Evolutionary conservation across 2,797 vertebrate species (phyloP).

Genomic region (Leptoclinus maculatus): DNA sequence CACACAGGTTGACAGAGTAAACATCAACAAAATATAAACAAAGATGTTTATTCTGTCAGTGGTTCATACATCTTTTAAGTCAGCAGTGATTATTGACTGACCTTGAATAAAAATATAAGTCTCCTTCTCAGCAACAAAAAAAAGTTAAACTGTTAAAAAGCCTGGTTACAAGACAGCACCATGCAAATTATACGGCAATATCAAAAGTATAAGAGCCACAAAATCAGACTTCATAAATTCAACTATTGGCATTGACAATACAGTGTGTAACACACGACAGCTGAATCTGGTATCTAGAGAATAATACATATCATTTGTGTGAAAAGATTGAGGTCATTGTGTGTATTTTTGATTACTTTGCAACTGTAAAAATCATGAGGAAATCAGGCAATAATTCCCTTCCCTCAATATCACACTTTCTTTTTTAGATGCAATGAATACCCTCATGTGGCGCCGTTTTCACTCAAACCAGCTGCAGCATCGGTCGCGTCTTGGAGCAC

Average conservation of each 20-base stretch:
- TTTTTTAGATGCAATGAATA: not conserved
- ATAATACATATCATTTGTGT: not conserved
- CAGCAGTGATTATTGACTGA: not conserved
- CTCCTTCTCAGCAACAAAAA: not conserved
- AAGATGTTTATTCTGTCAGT: conserved; percentile 34
- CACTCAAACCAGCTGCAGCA: not conserved
- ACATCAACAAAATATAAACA: not conserved
- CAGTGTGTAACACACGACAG: not conserved
- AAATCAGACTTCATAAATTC: not conserved
- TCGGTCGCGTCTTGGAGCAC: accelerated
- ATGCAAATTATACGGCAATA: not conserved
- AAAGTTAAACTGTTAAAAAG: not conserved
- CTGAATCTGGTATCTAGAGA: not conserved
- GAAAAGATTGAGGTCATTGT: conserved; percentile 1
- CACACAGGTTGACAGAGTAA: not conserved
- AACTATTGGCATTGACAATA: not conserved
- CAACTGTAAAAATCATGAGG: conserved; percentile 5
- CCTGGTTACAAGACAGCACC: not conserved
- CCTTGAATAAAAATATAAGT: not conserved
- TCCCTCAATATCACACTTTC: not conserved
- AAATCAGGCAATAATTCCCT: not conserved
- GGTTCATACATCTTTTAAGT: not conserved
- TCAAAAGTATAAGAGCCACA: not conserved
- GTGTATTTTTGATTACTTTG: not conserved
- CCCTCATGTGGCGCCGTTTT: not conserved